Conservation (phyloP, 2,113 vertebrate species). For the Xerus inauris region DNA sequence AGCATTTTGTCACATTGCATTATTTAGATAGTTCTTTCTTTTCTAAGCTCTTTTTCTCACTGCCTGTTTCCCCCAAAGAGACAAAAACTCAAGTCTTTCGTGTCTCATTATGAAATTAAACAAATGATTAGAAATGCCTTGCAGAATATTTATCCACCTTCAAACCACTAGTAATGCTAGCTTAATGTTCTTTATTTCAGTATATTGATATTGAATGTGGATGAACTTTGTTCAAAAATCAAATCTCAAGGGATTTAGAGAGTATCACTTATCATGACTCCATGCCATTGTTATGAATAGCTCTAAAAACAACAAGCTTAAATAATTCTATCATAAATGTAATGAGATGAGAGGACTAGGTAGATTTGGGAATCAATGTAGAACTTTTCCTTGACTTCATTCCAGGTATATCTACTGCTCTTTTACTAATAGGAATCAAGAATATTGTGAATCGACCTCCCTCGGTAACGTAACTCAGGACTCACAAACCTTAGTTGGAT, state of each 20-base stretch:
- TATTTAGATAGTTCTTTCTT: slow-evolving; percentile 21
- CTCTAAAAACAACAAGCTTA: neutral
- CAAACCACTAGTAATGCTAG: neutral
- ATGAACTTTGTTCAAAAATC: slow-evolving; percentile 35
- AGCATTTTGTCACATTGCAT: neutral
- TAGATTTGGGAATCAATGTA: neutral
- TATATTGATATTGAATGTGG: neutral
- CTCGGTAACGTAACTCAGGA: neutral
- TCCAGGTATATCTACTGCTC: neutral
- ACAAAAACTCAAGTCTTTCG: neutral
- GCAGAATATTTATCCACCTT: neutral
- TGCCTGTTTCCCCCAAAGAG: neutral
- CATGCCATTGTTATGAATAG: neutral
- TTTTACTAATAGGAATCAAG: neutral
- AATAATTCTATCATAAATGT: slow-evolving; percentile 3
- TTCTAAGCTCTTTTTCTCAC: neutral
- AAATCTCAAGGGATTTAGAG: neutral
- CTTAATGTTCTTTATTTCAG: neutral
- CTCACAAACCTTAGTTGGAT: neutral
- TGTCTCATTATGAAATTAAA: neutral
- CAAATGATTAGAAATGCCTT: neutral
- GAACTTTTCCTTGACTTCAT: neutral
- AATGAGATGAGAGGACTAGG: neutral
- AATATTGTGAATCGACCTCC: neutral
- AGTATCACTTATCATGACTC: neutral